Evolutionary conservation across 2,888 invertebrate genomes (phyloP).

Genomic region (Athalia rosae): DNA sequence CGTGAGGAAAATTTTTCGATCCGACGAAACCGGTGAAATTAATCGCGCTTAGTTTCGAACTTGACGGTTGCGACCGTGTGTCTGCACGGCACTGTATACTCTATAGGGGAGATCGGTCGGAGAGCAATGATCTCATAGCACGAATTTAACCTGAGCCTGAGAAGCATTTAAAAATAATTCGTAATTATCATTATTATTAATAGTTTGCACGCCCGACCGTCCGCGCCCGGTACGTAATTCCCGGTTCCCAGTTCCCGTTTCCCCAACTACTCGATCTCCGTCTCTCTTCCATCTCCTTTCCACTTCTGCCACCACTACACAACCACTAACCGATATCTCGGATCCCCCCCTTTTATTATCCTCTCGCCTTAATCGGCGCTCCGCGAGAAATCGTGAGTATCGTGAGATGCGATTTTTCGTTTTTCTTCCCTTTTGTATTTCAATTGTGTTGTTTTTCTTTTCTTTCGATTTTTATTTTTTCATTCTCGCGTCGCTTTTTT

Average conservation of each 20-base stretch:
- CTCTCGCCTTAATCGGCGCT: too few species aligned
- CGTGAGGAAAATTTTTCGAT: too few species aligned
- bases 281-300: neutral
- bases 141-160: slow-evolving; percentile 58
- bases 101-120: slow-evolving; percentile 47
- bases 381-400: slow-evolving; percentile 10
- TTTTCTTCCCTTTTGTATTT: slow-evolving; percentile 19
- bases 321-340: too few species aligned
- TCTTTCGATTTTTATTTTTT: too few species aligned
- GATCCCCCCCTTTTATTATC: too few species aligned
- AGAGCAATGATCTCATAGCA: slow-evolving; percentile 63
- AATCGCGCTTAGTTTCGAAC: too few species aligned
- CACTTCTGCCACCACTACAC: neutral
- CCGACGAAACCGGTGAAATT: too few species aligned
- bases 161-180: slow-evolving; percentile 55
- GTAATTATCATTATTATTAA: slow-evolving; percentile 60
- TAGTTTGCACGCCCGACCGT: slow-evolving; percentile 41
- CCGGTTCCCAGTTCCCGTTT: neutral
- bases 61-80: too few species aligned
- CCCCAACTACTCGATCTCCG: neutral
- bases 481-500: too few species aligned
- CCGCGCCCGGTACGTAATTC: neutral
- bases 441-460: too few species aligned
- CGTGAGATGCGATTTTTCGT: slow-evolving; percentile 37
- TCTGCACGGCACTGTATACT: too few species aligned